phyloP scores from a whole-genome alignment of 2,888 invertebrate species.

The Tenthredo scrophulariae region DNA sequence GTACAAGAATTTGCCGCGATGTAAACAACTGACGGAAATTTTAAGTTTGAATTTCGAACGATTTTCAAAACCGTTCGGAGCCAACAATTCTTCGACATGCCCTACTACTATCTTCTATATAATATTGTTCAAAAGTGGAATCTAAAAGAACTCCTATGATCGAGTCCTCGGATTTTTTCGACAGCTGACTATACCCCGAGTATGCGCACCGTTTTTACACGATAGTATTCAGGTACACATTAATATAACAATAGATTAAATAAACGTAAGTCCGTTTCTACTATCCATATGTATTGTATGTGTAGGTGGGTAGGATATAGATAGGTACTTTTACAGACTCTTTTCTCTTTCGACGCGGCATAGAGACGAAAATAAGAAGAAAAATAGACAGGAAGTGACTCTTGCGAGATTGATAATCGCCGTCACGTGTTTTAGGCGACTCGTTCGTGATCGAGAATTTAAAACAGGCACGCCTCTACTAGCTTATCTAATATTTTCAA shows the following conservation, averaged over 20 bases:
- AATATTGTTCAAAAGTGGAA: not conserved
- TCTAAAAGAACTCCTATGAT: not conserved
- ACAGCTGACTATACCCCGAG: constrained; percentile 8
- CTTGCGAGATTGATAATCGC: constrained; percentile 12
- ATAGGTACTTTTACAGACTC: not conserved
- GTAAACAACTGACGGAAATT: not conserved
- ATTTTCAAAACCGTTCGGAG: not conserved
- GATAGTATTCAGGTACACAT: not conserved
- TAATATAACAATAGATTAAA: not conserved
- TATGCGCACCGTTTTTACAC: constrained; percentile 37
- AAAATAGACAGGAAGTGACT: constrained; percentile 21
- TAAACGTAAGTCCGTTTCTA: not conserved
- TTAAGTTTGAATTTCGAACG: not conserved
- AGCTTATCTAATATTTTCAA: constrained; percentile 25
- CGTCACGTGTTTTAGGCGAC: constrained; percentile 31
- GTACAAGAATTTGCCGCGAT: not conserved
- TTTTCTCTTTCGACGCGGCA: not conserved
- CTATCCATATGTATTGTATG: not conserved
- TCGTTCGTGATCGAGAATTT: constrained; percentile 15
- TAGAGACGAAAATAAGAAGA: not conserved
- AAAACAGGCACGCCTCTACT: not conserved
- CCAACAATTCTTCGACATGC: not conserved
- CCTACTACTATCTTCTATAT: not conserved
- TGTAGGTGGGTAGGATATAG: not conserved
- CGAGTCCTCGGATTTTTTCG: constrained; percentile 6